Percentiles rank a stretch among this genome's conserved stretches.
Conservation (phyloP, 2,113 vertebrate genomes). For the Kryptolebias marmoratus region DNA sequence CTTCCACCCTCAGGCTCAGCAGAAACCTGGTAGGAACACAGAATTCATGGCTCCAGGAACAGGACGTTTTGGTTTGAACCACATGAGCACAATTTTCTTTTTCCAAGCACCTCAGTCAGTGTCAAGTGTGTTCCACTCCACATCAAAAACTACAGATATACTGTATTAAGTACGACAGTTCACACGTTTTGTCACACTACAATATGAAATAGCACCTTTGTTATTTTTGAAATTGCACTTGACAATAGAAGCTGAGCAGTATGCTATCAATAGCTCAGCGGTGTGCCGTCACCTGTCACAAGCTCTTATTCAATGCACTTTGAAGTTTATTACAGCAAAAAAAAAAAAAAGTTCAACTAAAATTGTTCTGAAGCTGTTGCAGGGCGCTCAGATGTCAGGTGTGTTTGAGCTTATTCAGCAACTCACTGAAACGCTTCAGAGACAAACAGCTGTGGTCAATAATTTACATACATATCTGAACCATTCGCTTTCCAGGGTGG, state of each 20-base stretch:
- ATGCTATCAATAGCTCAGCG: conserved; percentile 53
- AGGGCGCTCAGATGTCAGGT: conserved; percentile 22
- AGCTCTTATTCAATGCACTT: conserved; percentile 38
- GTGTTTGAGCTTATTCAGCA: conserved; percentile 39
- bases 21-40: conserved; percentile 84
- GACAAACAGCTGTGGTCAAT: no score
- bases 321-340: conserved; percentile 50
- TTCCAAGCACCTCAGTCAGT: conserved; percentile 11
- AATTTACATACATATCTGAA: no score
- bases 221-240: conserved; percentile 11
- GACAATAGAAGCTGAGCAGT: conserved; percentile 1
- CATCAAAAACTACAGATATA: conserved; percentile 34
- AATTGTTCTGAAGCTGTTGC: conserved; percentile 8
- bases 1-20: conserved; percentile 94
- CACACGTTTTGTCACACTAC: conserved; percentile 30
- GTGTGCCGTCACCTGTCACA: conserved; percentile 41
- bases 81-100: conserved; percentile 16
- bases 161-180: conserved; percentile 35
- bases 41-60: neutral
- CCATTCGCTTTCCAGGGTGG: no score
- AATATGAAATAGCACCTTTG: conserved; percentile 48
- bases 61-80: conserved; percentile 6
- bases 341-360: conserved; percentile 25
- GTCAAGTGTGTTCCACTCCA: conserved; percentile 16
- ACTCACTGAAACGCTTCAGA: conserved; percentile 1